Conservation (phyloP, 2,888 invertebrate species). For the Drosophila atroscutellata region DNA sequence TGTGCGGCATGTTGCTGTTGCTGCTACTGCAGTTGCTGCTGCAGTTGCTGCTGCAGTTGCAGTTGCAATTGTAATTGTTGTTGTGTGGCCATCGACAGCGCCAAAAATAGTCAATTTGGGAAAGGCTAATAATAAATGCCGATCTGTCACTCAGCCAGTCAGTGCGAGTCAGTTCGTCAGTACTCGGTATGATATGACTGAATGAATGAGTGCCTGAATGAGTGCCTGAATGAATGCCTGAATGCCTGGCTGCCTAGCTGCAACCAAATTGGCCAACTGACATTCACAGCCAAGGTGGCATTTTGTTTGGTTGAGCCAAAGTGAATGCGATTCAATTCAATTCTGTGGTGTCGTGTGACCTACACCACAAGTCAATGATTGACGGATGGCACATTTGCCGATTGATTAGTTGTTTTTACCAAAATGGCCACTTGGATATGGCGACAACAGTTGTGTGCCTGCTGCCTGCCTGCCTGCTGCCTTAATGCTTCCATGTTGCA, state of each 20-base stretch:
- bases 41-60: constrained; percentile 1
- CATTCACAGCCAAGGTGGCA: constrained; percentile 80
- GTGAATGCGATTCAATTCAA: constrained; percentile 73
- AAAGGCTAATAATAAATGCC: constrained; percentile 78
- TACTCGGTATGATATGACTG: constrained; percentile 14
- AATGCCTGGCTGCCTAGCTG: constrained; percentile 26
- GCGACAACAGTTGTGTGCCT: constrained; percentile 33
- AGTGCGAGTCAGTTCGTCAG: constrained; percentile 62
- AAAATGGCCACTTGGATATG: constrained; percentile 69
- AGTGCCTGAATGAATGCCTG: neutral
- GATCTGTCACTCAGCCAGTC: constrained; percentile 50
- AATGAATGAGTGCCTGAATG: constrained; percentile 1
- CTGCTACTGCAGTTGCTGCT: constrained; percentile 1
- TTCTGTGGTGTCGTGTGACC: constrained; percentile 75
- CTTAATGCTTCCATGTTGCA: constrained; percentile 7
- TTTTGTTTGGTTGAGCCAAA: constrained; percentile 59
- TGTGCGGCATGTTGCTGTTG: constrained; percentile 77
- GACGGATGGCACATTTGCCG: constrained; percentile 81
- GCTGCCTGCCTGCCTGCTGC: constrained; percentile 13
- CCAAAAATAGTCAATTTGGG: constrained; percentile 78
- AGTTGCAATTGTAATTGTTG: constrained; percentile 17
- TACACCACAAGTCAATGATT: constrained; percentile 75
- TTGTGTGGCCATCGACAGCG: constrained; percentile 72
- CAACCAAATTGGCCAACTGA: constrained; percentile 75
- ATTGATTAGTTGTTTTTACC: constrained; percentile 81